Evolutionary conservation across 1,140 invertebrate species (phyloP).

Genomic region (Periplaneta americana): DNA sequence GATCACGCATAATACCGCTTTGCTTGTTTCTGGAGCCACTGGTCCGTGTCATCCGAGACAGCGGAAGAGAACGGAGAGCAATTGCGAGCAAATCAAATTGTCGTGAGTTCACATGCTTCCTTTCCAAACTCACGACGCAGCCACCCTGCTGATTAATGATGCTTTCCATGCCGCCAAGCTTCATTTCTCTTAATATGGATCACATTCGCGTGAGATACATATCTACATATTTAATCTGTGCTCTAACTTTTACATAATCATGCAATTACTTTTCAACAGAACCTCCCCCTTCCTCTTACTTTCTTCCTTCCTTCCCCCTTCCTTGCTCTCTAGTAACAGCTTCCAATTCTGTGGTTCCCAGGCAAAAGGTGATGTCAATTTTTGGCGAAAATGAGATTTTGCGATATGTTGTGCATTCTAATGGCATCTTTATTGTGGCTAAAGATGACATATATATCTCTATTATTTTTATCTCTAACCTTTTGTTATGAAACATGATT

Average conservation of each 20-base stretch:
- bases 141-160: not conserved
- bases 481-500: too few species aligned
- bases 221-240: not conserved
- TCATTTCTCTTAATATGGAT: not conserved
- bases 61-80: not conserved
- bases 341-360: too few species aligned
- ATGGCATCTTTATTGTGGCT: too few species aligned
- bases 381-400: too few species aligned
- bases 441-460: too few species aligned
- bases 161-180: not conserved
- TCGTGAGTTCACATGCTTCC: not conserved
- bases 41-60: not conserved
- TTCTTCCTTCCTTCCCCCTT: too few species aligned
- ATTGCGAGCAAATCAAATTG: not conserved
- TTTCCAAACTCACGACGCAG: not conserved
- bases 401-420: too few species aligned
- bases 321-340: too few species aligned
- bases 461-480: too few species aligned
- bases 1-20: not conserved
- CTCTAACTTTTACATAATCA: not conserved
- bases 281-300: too few species aligned
- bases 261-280: too few species aligned
- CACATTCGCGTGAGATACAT: not conserved
- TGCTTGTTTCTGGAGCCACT: not conserved
- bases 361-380: too few species aligned